These are phyloP conservation scores for Busseola fusca DNA, from an alignment of 2,888 invertebrate species.

Conservation along the genomic window DNA sequence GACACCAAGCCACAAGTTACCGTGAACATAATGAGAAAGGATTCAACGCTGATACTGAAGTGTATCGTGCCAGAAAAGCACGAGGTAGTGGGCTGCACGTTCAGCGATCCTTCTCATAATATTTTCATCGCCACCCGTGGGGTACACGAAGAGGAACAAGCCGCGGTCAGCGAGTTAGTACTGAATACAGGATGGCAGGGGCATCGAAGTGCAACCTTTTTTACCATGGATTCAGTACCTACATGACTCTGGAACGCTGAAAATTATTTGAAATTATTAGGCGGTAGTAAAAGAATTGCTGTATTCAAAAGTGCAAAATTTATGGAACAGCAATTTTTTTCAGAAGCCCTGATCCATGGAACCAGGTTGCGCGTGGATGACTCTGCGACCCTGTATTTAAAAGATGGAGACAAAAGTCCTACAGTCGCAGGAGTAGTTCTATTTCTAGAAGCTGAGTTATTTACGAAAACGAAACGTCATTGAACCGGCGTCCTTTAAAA, in stretches of 20 bases:
- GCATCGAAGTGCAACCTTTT: too few species aligned
- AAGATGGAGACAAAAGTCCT: neutral
- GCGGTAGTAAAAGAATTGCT: too few species aligned
- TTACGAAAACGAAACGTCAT: neutral
- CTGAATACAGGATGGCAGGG: neutral
- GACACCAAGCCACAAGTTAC: conserved; percentile 67
- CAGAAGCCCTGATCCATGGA: too few species aligned
- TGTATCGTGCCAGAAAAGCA: conserved; percentile 70
- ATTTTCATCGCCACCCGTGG: conserved; percentile 73
- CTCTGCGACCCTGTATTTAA: too few species aligned
- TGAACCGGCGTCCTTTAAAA: neutral
- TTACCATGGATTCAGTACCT: too few species aligned
- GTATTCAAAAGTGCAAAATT: too few species aligned
- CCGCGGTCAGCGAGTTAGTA: conserved; percentile 67
- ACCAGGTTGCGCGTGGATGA: too few species aligned
- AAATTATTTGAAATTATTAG: too few species aligned
- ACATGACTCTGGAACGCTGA: too few species aligned
- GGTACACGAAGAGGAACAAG: conserved; percentile 72
- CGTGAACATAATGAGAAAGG: conserved; percentile 62
- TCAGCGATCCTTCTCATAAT: conserved; percentile 73
- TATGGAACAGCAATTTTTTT: too few species aligned
- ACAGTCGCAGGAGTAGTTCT: neutral
- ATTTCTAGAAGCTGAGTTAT: neutral
- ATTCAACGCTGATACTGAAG: conserved; percentile 66
- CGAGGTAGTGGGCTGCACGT: conserved; percentile 72